Percentiles rank a stretch among this genome's conserved stretches.
Conservation (phyloP, 1,140 invertebrate genomes). For the Metopolophium dirhodum region DNA sequence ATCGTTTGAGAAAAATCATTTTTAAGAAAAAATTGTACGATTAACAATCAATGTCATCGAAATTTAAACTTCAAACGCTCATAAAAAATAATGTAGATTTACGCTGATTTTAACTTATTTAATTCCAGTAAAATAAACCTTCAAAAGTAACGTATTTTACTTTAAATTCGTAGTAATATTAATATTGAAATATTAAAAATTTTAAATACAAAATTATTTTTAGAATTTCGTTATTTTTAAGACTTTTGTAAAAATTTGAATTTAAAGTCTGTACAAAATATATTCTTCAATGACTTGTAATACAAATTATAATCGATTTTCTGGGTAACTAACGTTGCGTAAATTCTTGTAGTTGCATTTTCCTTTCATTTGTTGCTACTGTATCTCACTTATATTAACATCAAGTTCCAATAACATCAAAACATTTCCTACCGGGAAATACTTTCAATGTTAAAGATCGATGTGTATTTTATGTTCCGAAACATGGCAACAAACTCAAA, state of each 20-base stretch:
- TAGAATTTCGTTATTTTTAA: no score
- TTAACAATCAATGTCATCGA: not conserved
- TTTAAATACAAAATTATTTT: no score
- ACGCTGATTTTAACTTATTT: not conserved
- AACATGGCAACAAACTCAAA: not conserved
- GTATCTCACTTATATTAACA: no score
- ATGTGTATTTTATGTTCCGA: no score
- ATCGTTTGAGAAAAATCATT: no score
- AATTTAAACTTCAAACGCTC: not conserved
- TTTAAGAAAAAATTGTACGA: not conserved
- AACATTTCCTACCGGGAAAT: no score
- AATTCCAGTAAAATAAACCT: not conserved
- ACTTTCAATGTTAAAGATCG: not conserved
- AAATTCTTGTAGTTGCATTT: not conserved
- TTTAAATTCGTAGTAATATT: no score
- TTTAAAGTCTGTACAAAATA: not conserved
- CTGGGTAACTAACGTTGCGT: not conserved
- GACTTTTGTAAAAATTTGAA: no score
- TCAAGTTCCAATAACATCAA: no score
- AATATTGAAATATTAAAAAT: no score
- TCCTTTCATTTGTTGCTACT: no score
- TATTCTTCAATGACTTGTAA: not conserved
- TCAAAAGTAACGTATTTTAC: no score
- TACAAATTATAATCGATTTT: not conserved
- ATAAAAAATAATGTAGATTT: not conserved